These are phyloP conservation scores for Pan paniscus DNA, from an alignment of 2,113 vertebrate species.

Conservation along the genomic window DNA sequence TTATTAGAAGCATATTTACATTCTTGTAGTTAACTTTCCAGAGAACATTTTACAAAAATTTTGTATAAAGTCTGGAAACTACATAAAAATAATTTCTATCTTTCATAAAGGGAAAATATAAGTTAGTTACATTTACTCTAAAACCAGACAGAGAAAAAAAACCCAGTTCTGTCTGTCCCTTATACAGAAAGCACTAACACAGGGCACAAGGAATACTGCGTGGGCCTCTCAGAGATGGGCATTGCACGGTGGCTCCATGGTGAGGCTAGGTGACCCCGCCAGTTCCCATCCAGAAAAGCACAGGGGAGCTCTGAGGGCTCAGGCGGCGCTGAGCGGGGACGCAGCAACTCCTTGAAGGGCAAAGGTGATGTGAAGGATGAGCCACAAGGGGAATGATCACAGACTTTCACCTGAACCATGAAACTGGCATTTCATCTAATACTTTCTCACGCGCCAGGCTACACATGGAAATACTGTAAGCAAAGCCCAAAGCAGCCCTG, in stretches of 20 bases:
- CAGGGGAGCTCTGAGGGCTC: background rate
- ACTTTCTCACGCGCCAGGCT: background rate
- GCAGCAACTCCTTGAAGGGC: background rate
- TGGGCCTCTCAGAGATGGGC: background rate
- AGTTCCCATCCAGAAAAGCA: background rate
- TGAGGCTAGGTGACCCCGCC: background rate
- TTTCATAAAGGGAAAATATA: constrained; percentile 48
- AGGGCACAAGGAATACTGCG: constrained; percentile 11
- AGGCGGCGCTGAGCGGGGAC: background rate
- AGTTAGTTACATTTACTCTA: constrained; percentile 58
- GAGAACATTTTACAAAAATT: constrained; percentile 71
- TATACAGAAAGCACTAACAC: constrained; percentile 19
- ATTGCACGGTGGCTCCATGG: accelerated
- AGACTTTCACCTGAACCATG: background rate
- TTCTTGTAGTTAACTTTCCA: constrained; percentile 47
- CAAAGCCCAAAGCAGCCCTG: background rate
- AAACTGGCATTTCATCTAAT: background rate
- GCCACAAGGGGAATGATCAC: background rate
- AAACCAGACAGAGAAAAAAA: constrained; percentile 36
- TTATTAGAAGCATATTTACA: constrained; percentile 85
- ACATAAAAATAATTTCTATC: constrained; percentile 63
- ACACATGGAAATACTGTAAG: background rate
- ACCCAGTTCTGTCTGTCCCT: background rate
- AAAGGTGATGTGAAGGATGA: too few species aligned
- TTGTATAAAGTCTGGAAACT: constrained; percentile 64